Evolutionary conservation across 2,113 vertebrate species (phyloP), one percentile per base, ranked within the genome.

Genomic region (Sinocyclocheilus anshuiensis): DNA sequence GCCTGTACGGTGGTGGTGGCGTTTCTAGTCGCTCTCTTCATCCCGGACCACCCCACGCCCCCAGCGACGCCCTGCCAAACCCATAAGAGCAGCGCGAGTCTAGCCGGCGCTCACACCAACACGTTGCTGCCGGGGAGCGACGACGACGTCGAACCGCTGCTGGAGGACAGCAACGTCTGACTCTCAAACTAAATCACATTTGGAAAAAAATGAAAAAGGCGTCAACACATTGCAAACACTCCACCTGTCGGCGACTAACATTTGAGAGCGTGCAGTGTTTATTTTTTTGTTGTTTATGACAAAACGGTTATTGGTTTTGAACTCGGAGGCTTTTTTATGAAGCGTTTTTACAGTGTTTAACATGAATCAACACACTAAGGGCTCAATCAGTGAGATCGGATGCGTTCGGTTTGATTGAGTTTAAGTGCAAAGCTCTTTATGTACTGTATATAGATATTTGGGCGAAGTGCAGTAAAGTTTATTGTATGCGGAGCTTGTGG

Each of bases 21-120:
- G 86, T 97, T 99, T 92, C 77, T 99, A 69, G 97, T 99, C 0
- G 96, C 98, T n/a, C 95, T 98, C 86, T 97, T 98, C 93, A 99
- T 99, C 89, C 97, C 97, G 0, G 97, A 97, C 86, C 95, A 94
- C 74, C 91, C 89, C 42, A 80, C 87, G 10, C 86, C 53, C 24
- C 82, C 94, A 1, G 90, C 89, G 22, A 97, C 96, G 93, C 90
- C 90, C 77, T 94, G 86, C 89, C 91, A 88, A 50, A 92, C 91
- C 81, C 95, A 93, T 83, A 99, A 97, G 59, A 95, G 95, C 74
- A 95, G 93, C 63, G 92, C 92, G 88, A 94, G 92, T 4, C 90
- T 93, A 89, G 94, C 92, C 0, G 94, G 93, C 26, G 81, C 92
- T 86, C 94, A 96, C 91, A 94, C 91, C 89, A 95, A 92, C 91